Conservation (phyloP, 2,113 vertebrate genomes). For the Myiozetetes cayanensis region DNA sequence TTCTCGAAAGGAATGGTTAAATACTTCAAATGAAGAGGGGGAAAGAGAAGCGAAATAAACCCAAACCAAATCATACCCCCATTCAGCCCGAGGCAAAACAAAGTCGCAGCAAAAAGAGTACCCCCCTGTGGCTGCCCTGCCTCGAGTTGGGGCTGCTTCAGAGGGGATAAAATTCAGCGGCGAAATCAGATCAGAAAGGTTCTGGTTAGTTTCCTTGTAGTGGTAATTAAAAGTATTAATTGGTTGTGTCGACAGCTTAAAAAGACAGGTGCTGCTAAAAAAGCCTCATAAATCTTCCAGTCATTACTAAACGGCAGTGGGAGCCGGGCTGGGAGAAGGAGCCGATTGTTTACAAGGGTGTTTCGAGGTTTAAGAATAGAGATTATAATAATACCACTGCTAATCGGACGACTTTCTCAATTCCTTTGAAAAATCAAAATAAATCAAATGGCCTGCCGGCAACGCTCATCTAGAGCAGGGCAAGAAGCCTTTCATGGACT, state of each 20-base stretch:
- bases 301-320: neutral
- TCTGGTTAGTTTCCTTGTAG: conserved; percentile 54
- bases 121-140: neutral
- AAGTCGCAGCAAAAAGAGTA: neutral
- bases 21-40: neutral
- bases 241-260: conserved; percentile 46
- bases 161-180: neutral
- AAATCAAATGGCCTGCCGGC: neutral
- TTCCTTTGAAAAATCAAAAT: conserved; percentile 19
- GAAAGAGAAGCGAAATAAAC: neutral
- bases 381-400: neutral
- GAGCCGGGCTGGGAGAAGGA: neutral
- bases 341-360: conserved; percentile 27
- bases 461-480: neutral
- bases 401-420: neutral
- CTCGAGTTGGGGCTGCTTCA: neutral
- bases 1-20: neutral
- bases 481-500: neutral
- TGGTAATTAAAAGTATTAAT: conserved; percentile 67
- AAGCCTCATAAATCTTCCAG: conserved; percentile 65
- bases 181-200: conserved; percentile 13
- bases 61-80: neutral
- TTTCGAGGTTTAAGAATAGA: conserved; percentile 23
- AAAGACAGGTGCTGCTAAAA: conserved; percentile 58
- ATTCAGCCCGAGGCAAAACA: neutral